These are phyloP conservation scores for Drosophila anomalipes DNA, from an alignment of 2,888 invertebrate species.

Conservation along the genomic window DNA sequence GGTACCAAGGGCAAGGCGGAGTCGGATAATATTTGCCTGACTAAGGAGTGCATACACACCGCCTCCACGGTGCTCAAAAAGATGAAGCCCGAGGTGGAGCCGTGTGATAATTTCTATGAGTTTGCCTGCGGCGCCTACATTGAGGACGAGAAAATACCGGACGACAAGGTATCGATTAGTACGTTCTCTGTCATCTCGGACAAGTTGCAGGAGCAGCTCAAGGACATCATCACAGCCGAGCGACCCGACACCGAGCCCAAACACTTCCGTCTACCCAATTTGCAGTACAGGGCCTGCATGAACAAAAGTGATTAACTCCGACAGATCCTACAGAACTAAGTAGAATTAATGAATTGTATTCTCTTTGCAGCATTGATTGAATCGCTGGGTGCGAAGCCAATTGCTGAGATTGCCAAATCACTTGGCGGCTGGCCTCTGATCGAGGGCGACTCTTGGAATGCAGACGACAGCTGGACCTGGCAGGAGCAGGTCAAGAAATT, in stretches of 20 bases:
- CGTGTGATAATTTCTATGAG: constrained; percentile 92
- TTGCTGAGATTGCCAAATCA: constrained; percentile 89
- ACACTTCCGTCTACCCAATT: constrained; percentile 85
- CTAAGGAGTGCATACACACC: constrained; percentile 92
- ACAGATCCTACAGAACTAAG: background rate
- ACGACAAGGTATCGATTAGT: constrained; percentile 87
- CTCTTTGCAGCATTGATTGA: constrained; percentile 90
- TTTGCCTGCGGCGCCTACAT: constrained; percentile 91
- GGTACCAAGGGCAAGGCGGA: constrained; percentile 73
- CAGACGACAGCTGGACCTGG: constrained; percentile 90
- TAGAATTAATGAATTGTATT: background rate
- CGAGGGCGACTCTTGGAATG: constrained; percentile 91
- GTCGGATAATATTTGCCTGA: constrained; percentile 87
- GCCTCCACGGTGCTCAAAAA: constrained; percentile 89
- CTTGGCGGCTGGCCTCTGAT: constrained; percentile 98
- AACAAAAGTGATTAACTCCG: constrained; percentile 83
- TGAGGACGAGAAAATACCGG: constrained; percentile 89
- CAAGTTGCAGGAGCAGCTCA: constrained; percentile 85
- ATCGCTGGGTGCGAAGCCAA: constrained; percentile 90
- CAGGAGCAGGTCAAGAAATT: constrained; percentile 93
- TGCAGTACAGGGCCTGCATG: constrained; percentile 85
- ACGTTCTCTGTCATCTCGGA: constrained; percentile 85
- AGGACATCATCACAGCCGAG: constrained; percentile 84
- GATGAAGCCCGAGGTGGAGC: constrained; percentile 89
- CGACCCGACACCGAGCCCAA: constrained; percentile 82